Evolutionary conservation across 2,797 vertebrate species (phyloP), one percentile per base, ranked within the genome.

Genomic region (Microctenopoma lineatum): DNA sequence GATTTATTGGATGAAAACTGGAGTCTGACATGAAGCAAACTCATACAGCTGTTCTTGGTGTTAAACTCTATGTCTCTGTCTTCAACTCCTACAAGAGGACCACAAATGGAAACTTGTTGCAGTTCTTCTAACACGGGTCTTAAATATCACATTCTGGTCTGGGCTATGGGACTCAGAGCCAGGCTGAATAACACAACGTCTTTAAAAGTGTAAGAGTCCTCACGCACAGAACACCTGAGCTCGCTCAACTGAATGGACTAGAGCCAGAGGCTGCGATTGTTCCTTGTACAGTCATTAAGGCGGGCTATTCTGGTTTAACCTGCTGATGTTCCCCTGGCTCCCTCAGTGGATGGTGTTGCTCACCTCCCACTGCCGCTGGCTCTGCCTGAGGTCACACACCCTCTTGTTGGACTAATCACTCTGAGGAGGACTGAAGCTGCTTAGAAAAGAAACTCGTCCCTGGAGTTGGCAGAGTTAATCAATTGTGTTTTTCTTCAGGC

Each of bases 371-470:
- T 47, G 56, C 65, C 80, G 54, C 16, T 4, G 36, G 53, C 68
- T 68, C 62, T 7, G 66, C 89, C 80, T 79, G 14, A 51, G 83
- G 81, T 68, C 68, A 73, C 61, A 32, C 15, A 27, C 7, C 32
- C 79, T 79, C 83, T 66, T 47, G 41, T 55, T 73, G 79, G 87
- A 83, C 76, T 81, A 80, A 86, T 84, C 74, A 83, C 68, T 0
- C 47, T 29, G 55, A 63, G 1, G 29, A 70, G 61, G 16, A 79
- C 50, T 64, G 76, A 66, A 54, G 54, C 16, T 71, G 42, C 83
- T 78, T 46, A 47, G 38, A 45, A 60, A 67, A 59, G 60, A 77
- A 21, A 29, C 57, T 59, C 0, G 13, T 78, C 88, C 51, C 71
- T 55, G 53, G 79, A 84, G 87, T 80, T 47, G 56, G 18, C 70